These are phyloP conservation scores for Diplolepis rosae DNA, from an alignment of 2,888 invertebrate species.

Conservation along the genomic window DNA sequence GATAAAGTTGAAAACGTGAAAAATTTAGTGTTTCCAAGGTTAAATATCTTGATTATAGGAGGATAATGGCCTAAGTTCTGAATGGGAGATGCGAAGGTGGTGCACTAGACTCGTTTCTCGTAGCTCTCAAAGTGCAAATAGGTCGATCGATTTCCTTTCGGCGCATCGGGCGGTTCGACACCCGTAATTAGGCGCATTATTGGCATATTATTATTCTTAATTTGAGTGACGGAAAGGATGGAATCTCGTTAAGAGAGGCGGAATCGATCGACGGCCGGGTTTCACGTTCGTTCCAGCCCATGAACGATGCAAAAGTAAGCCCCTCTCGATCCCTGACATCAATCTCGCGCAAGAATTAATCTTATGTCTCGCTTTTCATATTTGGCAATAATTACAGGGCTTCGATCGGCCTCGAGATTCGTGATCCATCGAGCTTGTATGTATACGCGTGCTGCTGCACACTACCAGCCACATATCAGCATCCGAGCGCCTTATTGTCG, in stretches of 20 bases:
- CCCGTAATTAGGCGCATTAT: conserved; percentile 69
- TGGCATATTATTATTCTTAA: conserved; percentile 72
- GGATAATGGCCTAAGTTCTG: neutral
- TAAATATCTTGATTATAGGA: neutral
- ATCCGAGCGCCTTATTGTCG: conserved; percentile 28
- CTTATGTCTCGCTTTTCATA: conserved; percentile 71
- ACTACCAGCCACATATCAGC: conserved; percentile 25
- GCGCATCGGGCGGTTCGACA: conserved; percentile 31
- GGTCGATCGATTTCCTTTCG: conserved; percentile 46
- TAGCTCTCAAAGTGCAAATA: conserved; percentile 23
- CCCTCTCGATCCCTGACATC: conserved; percentile 70
- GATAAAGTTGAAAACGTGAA: too few species aligned
- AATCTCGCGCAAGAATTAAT: conserved; percentile 73
- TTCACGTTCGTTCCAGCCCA: conserved; percentile 46
- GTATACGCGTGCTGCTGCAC: conserved; percentile 35
- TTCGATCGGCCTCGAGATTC: conserved; percentile 58
- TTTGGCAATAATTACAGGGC: conserved; percentile 74
- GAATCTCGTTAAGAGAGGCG: conserved; percentile 73
- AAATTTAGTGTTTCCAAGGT: neutral
- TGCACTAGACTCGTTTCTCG: conserved; percentile 22
- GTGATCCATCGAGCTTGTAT: conserved; percentile 55
- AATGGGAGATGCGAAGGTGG: neutral
- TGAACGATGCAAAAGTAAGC: conserved; percentile 55
- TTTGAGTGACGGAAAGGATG: conserved; percentile 70
- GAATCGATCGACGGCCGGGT: conserved; percentile 60